These are phyloP conservation scores for Meles meles DNA, from an alignment of 2,113 vertebrate species.

Conservation along the genomic window DNA sequence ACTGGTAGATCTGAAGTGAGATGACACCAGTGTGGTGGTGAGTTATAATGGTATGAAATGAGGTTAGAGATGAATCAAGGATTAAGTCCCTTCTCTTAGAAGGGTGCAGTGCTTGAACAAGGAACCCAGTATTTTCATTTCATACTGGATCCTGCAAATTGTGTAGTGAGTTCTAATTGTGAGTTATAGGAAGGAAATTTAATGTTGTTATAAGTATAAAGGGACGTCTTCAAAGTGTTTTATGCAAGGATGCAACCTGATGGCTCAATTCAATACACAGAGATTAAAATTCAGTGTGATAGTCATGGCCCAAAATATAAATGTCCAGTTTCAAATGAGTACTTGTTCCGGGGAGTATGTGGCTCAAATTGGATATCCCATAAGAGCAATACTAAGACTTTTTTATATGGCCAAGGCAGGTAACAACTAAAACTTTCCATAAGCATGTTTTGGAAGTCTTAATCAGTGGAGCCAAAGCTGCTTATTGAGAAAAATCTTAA, in stretches of 20 bases:
- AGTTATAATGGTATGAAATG: background rate
- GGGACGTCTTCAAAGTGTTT: background rate
- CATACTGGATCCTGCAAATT: background rate
- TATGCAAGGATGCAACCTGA: background rate
- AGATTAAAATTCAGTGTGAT: background rate
- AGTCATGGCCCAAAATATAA: background rate
- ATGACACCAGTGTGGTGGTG: background rate
- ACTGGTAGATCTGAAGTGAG: background rate
- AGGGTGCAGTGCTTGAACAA: background rate
- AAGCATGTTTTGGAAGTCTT: background rate
- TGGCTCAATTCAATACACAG: background rate
- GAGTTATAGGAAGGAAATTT: background rate
- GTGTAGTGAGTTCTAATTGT: background rate
- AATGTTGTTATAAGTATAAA: background rate
- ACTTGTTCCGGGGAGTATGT: background rate
- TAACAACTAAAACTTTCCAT: background rate
- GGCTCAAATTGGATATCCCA: background rate
- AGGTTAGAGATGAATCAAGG: background rate
- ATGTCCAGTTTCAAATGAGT: background rate
- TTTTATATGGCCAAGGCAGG: background rate
- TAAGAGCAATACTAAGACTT: background rate
- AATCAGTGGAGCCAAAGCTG: background rate
- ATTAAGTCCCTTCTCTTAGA: background rate
- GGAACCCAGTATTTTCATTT: background rate
- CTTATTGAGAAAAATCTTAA: background rate